phyloP scores from a whole-genome alignment of 2,797 vertebrate genomes.

The Ctenopoma kingsleyae region DNA sequence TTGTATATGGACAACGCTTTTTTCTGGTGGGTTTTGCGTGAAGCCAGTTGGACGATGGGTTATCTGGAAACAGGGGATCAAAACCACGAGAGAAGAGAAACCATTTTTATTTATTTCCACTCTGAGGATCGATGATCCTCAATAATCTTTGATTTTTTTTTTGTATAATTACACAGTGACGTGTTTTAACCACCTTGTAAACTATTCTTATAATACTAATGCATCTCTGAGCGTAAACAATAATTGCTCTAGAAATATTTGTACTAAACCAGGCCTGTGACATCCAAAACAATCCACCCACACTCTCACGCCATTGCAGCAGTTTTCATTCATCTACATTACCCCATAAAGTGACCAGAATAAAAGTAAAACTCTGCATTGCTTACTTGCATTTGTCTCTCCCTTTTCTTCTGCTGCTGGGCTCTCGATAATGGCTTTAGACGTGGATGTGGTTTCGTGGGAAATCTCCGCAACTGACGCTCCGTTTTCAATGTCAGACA shows the following conservation, averaged over 20 bases:
- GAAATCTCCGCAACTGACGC: slow-evolving; percentile 88
- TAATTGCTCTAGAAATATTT: background rate
- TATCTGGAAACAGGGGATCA: slow-evolving; percentile 84
- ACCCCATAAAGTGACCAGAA: background rate
- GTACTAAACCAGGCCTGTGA: background rate
- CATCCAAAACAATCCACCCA: background rate
- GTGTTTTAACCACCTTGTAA: background rate
- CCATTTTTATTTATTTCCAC: background rate
- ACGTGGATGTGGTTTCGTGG: slow-evolving; percentile 77
- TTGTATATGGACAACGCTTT: slow-evolving; percentile 97
- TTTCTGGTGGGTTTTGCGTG: slow-evolving; percentile 96
- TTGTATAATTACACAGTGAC: background rate
- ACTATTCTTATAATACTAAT: background rate
- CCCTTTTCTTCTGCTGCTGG: slow-evolving; percentile 86
- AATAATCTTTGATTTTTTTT: too few relatives aligned
- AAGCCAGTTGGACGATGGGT: slow-evolving; percentile 97
- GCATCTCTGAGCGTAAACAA: background rate
- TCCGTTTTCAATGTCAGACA: slow-evolving; percentile 92
- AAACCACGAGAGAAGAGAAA: slow-evolving; percentile 59
- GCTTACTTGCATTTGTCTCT: slow-evolving; percentile 93
- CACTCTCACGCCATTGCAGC: background rate
- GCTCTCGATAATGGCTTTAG: slow-evolving; percentile 87
- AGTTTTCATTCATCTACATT: background rate
- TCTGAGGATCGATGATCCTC: background rate
- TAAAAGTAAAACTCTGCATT: slow-evolving; percentile 7